These are phyloP conservation scores for Heliconius charithonia DNA, from an alignment of 2,888 invertebrate genomes.

Conservation along the genomic window DNA sequence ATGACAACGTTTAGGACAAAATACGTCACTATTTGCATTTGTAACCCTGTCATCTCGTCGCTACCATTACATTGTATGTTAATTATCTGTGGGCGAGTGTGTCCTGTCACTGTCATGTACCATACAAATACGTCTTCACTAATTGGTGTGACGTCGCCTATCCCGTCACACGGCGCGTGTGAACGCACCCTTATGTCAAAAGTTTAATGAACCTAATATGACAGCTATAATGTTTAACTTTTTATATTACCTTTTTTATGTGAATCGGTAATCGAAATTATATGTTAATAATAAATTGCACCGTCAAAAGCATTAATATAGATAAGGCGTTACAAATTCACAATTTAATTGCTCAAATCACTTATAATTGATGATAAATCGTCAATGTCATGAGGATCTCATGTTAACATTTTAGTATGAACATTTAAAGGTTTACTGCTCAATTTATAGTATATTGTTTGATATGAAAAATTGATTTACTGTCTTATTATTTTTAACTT, in stretches of 20 bases:
- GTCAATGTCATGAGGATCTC: slow-evolving; percentile 51
- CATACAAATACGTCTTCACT: slow-evolving; percentile 54
- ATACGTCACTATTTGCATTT: slow-evolving; percentile 49
- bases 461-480: background rate
- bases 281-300: slow-evolving; percentile 52
- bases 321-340: slow-evolving; percentile 51
- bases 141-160: slow-evolving; percentile 38
- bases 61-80: slow-evolving; percentile 81
- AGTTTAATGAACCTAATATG: slow-evolving; percentile 59
- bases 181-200: slow-evolving; percentile 55
- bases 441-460: slow-evolving; percentile 19
- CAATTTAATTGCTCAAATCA: slow-evolving; percentile 50
- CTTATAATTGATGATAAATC: slow-evolving; percentile 56
- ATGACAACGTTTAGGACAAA: slow-evolving; percentile 29
- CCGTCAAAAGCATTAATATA: slow-evolving; percentile 51
- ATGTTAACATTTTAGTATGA: slow-evolving; percentile 33
- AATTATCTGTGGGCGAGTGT: slow-evolving; percentile 62
- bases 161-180: slow-evolving; percentile 48
- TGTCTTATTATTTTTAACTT: background rate
- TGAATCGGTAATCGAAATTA: slow-evolving; percentile 49
- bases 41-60: slow-evolving; percentile 60
- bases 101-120: slow-evolving; percentile 55
- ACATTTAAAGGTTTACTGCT: slow-evolving; percentile 34
- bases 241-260: slow-evolving; percentile 46
- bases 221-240: slow-evolving; percentile 50